phyloP scores from a whole-genome alignment of 2,797 vertebrate genomes.

The Anguilla marmorata region DNA sequence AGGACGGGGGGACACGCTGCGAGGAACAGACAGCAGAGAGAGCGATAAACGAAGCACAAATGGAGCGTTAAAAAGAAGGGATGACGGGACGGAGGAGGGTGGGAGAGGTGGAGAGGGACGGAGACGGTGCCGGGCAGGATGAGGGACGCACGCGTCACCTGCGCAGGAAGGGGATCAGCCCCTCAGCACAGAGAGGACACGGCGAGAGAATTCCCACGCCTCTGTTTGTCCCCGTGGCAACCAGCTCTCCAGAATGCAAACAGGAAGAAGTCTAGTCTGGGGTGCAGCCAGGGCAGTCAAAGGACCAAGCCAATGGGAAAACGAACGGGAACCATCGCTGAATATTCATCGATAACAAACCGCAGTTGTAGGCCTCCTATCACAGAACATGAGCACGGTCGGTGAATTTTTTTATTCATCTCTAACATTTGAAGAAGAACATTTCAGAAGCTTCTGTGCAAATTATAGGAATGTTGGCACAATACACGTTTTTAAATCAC shows the following conservation, averaged over 20 bases:
- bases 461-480: background rate
- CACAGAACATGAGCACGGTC: background rate
- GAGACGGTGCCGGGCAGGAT: background rate
- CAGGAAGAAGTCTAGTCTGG: constrained; percentile 23
- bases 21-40: background rate
- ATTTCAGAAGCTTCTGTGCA: background rate
- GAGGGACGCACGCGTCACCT: background rate
- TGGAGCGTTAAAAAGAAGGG: background rate
- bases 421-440: background rate
- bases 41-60: background rate
- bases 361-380: background rate
- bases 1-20: background rate
- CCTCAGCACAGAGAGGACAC: constrained; percentile 11
- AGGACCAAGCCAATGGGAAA: background rate
- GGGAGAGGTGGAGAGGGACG: background rate
- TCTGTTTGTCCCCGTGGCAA: constrained; percentile 25
- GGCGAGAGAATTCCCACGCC: constrained; percentile 20
- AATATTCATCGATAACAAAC: background rate
- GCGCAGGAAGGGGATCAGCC: background rate
- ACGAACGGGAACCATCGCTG: background rate
- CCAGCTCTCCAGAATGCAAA: constrained; percentile 25
- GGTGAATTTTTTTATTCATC: background rate
- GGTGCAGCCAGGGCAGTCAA: background rate
- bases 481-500: background rate
- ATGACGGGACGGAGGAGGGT: background rate